phyloP scores from a whole-genome alignment of 1,140 invertebrate genomes.

The Hylyphantes graminicola region DNA sequence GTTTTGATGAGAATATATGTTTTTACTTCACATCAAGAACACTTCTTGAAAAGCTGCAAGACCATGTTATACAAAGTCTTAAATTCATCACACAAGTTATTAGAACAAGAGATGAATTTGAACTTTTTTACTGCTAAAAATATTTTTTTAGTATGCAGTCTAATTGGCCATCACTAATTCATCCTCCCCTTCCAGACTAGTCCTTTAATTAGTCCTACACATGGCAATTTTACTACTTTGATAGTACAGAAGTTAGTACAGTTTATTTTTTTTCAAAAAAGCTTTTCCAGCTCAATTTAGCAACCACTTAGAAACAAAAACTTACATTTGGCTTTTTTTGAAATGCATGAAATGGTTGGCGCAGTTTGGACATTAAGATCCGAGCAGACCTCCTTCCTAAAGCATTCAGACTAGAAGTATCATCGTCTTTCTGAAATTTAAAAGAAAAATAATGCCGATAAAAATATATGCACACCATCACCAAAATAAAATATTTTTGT shows the following conservation, averaged over 20 bases:
- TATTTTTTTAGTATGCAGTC: no score
- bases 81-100: no score
- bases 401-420: conserved; percentile 53
- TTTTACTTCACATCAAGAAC: no score
- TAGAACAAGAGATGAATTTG: no score
- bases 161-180: no score
- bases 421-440: conserved; percentile 46
- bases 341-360: conserved; percentile 56
- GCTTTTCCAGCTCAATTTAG: background rate
- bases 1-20: no score
- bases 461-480: background rate
- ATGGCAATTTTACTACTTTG: no score
- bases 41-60: no score
- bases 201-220: no score
- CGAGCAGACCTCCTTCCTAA: conserved; percentile 46
- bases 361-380: conserved; percentile 46
- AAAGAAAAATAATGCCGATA: background rate
- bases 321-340: conserved; percentile 52
- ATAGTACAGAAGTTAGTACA: background rate
- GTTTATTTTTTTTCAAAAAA: background rate
- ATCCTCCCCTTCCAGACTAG: no score
- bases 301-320: background rate
- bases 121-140: no score
- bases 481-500: background rate
- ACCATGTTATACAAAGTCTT: no score